Conservation (phyloP, 2,113 vertebrate species). For the Panthera tigris region DNA sequence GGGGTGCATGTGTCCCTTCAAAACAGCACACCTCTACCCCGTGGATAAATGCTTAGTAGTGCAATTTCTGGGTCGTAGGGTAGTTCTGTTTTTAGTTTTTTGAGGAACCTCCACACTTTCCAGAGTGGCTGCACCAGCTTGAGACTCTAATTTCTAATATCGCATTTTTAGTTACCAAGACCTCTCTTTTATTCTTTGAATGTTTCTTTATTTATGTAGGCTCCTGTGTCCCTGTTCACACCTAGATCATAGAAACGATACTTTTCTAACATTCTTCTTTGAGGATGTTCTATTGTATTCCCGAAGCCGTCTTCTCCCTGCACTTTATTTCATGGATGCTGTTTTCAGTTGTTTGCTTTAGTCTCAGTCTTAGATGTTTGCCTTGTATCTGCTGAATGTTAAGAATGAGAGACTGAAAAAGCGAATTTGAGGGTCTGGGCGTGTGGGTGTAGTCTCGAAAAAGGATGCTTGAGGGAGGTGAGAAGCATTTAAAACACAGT, state of each 20-base stretch:
- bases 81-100: too few species aligned
- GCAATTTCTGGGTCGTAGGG: too few species aligned
- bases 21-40: too few species aligned
- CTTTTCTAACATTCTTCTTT: neutral
- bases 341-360: neutral
- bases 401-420: neutral
- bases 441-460: neutral
- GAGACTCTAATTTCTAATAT: neutral
- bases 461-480: neutral
- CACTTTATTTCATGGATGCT: neutral
- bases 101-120: too few species aligned
- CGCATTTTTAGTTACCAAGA: neutral
- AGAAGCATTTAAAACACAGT: neutral
- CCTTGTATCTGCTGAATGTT: neutral
- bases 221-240: neutral
- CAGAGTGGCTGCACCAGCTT: too few species aligned
- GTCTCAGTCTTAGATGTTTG: neutral
- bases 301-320: neutral
- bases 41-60: fast-evolving
- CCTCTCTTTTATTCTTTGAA: neutral
- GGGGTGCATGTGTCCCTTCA: too few species aligned
- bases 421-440: neutral
- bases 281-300: neutral
- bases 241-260: neutral
- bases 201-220: neutral